These are phyloP conservation scores for Cataglyphis rosenhaueri DNA, from an alignment of 2,888 invertebrate species.

Conservation along the genomic window DNA sequence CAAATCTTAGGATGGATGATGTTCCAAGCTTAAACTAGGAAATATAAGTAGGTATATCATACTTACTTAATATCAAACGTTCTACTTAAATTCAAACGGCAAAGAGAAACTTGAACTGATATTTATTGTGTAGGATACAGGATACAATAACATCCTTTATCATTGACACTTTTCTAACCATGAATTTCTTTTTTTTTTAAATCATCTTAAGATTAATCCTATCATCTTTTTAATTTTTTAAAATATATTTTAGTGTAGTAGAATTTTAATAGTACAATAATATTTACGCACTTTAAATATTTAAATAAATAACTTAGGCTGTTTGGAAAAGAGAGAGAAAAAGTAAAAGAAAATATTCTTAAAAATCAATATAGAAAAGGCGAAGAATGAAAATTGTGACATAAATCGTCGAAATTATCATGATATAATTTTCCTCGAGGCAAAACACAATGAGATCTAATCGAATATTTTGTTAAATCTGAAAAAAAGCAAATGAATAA, in stretches of 20 bases:
- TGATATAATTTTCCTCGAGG: background rate
- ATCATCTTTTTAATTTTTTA: background rate
- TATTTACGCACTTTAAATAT: background rate
- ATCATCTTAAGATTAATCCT: background rate
- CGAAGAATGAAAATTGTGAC: background rate
- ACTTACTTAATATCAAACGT: slow-evolving; percentile 12
- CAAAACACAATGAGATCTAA: background rate
- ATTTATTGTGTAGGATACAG: background rate
- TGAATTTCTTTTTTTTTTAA: background rate
- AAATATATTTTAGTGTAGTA: background rate
- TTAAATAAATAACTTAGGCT: background rate
- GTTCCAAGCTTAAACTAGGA: background rate
- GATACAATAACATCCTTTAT: background rate
- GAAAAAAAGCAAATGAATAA: background rate
- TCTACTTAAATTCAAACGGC: background rate
- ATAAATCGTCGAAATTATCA: background rate
- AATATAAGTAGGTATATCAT: background rate
- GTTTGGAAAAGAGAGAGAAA: background rate
- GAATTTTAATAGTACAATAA: background rate
- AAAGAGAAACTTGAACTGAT: background rate
- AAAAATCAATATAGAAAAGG: background rate
- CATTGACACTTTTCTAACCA: background rate
- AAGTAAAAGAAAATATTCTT: background rate
- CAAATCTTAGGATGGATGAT: background rate
- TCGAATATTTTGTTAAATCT: background rate